Base-by-base conservation (phyloP, 2,113 vertebrate species). In the Corythaeola cristata region DNA sequence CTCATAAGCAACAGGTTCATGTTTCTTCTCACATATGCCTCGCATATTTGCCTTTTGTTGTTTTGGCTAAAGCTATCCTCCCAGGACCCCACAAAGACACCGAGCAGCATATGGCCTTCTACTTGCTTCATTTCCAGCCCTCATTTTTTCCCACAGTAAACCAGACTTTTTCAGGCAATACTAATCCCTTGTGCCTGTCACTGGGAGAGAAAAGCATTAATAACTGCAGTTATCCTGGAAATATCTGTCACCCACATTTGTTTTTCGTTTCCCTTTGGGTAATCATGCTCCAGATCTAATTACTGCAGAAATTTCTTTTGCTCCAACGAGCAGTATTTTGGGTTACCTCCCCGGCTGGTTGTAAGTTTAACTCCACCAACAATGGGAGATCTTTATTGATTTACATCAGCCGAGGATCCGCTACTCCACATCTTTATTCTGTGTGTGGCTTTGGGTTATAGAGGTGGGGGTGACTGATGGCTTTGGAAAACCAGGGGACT, bases 141-240 rank as follows among this genome's bases (percentile, higher is more conserved):
- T 96, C 92, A 26, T 89, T 66, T 95, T 96, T 96, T 96, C 94
- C 96, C 94, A 90, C 95, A 97, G 64, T 87, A 85, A 97, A 97
- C 90, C 92, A 95, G 91, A 58, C 92, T 96, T 95, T 95, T 97
- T 76, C 94, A 97, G 97, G 95, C 96, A 89, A 63, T 79, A 64
- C 91, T 69, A 97, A 95, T 97, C 97, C 96, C 97, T 53, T 13
- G 97, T 96, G 97, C 91, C 96, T 92, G 89, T 95, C 95, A 95
- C 81, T 91, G 94, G 74, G n/a, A 71, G 83, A 96, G 94, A 95
- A 95, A 95, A 96, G 87, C 97, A 97, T 95, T 97, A 96, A 97
- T 97, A 96, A 97, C 97, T 85, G 86, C 96, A 91, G 96, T 97
- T 97, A 97, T 97, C 92, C 91, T 94, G 91, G 94, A 97, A 97